These are phyloP conservation scores for Astropecten irregularis DNA, from an alignment of 53 echinoderm and acorn worm genomes.

Conservation along the genomic window DNA sequence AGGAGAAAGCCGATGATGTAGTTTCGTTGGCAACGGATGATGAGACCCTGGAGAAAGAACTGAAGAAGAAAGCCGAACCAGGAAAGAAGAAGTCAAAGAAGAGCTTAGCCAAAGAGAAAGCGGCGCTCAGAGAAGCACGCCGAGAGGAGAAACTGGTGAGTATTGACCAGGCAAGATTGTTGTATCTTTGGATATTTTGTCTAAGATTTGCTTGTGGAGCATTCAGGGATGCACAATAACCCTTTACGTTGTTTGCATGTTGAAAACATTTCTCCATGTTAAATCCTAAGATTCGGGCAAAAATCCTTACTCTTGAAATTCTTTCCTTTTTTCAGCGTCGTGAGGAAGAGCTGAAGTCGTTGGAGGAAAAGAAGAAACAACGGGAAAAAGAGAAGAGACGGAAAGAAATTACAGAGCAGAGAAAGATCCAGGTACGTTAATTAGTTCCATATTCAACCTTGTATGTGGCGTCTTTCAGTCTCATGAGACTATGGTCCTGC, in stretches of 20 bases:
- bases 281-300: too few relatives aligned
- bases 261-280: too few relatives aligned
- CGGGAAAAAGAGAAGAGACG: conserved; percentile 71
- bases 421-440: conserved; percentile 76
- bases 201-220: background rate
- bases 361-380: conserved; percentile 76
- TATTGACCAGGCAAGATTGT: background rate
- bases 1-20: conserved; percentile 54
- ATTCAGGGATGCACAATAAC: background rate
- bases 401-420: conserved; percentile 65
- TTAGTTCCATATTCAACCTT: too few relatives aligned
- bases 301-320: too few relatives aligned
- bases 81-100: conserved; percentile 88
- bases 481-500: too few relatives aligned
- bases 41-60: conserved; percentile 79
- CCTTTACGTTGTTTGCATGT: background rate
- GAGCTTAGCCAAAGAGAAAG: conserved; percentile 78
- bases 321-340: conserved; percentile 66
- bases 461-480: too few relatives aligned
- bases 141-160: conserved; percentile 79
- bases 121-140: conserved; percentile 74
- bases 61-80: conserved; percentile 59
- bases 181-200: background rate
- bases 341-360: conserved; percentile 75
- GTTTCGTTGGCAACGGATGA: conserved; percentile 87